phyloP scores from a whole-genome alignment of 2,113 vertebrate species.

The Chlorodrepanis virens region DNA sequence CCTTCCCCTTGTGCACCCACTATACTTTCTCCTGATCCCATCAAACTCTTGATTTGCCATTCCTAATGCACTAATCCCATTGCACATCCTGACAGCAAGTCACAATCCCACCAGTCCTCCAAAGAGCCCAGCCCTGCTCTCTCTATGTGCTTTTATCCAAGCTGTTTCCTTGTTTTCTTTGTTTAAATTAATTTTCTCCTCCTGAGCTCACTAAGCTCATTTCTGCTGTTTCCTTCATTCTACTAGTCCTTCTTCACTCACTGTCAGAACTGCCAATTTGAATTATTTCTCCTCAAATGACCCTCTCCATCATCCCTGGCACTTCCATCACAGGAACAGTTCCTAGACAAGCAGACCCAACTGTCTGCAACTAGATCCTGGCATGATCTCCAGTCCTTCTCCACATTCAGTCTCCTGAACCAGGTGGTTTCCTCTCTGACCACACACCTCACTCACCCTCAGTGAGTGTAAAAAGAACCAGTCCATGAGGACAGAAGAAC shows the following conservation, averaged over 20 bases:
- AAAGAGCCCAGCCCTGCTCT: not conserved
- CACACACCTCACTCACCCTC: not conserved
- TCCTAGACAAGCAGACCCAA: not conserved
- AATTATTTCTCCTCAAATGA: not conserved
- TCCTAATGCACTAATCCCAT: not conserved
- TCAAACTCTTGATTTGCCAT: not conserved
- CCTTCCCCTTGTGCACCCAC: not conserved
- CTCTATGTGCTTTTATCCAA: not conserved
- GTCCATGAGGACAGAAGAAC: not conserved
- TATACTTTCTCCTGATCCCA: constrained; percentile 11
- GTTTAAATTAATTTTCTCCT: not conserved
- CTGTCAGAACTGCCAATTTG: not conserved
- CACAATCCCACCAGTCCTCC: not conserved
- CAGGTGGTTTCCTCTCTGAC: not conserved
- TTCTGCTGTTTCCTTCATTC: not conserved
- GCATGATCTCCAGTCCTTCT: not conserved
- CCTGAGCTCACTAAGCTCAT: not conserved
- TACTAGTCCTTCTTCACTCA: not conserved
- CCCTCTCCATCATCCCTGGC: not conserved
- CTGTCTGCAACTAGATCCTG: not conserved
- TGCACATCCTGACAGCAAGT: not conserved
- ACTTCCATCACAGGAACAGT: not conserved
- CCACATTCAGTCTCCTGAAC: not conserved
- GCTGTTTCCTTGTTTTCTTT: not conserved
- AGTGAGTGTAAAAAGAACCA: not conserved